These are phyloP conservation scores for Biston stratarius DNA, from an alignment of 2,888 invertebrate species.

Conservation along the genomic window DNA sequence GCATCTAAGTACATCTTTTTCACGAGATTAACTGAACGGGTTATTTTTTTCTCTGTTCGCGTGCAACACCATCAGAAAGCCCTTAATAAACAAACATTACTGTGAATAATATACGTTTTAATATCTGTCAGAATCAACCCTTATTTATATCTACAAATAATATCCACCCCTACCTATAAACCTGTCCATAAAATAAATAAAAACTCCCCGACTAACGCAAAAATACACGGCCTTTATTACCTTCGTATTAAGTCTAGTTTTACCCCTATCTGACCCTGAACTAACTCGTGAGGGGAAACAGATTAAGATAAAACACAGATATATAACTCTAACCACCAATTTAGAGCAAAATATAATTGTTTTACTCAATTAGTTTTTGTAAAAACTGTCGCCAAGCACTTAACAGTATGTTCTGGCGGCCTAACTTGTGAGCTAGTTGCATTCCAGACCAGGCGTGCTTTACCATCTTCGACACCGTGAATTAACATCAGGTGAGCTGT, in stretches of 20 bases:
- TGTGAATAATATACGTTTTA: background rate
- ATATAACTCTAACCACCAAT: background rate
- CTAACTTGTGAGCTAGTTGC: too few relatives aligned
- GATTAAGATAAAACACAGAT: background rate
- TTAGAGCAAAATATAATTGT: too few relatives aligned
- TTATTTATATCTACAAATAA: conserved; percentile 15
- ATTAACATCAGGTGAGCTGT: too few relatives aligned
- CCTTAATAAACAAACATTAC: background rate
- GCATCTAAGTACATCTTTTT: too few relatives aligned
- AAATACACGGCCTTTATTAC: conserved; percentile 14
- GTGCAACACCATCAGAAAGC: background rate
- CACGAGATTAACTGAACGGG: too few relatives aligned
- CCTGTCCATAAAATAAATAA: conserved; percentile 19
- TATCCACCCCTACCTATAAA: conserved; percentile 17
- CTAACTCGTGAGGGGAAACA: background rate
- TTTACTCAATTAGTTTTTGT: too few relatives aligned
- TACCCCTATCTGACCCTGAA: conserved; percentile 18
- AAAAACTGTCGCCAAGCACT: too few relatives aligned
- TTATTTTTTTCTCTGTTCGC: too few relatives aligned
- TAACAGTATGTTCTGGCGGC: too few relatives aligned
- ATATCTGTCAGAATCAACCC: conserved; percentile 4
- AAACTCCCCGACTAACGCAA: conserved; percentile 8
- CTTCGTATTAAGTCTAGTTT: conserved; percentile 20
- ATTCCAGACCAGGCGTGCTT: too few relatives aligned
- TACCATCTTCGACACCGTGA: too few relatives aligned